Percentiles rank a stretch among this genome's conserved stretches.
phyloP scores from a whole-genome alignment of 1,140 invertebrate genomes.

The Drosophila miranda region DNA sequence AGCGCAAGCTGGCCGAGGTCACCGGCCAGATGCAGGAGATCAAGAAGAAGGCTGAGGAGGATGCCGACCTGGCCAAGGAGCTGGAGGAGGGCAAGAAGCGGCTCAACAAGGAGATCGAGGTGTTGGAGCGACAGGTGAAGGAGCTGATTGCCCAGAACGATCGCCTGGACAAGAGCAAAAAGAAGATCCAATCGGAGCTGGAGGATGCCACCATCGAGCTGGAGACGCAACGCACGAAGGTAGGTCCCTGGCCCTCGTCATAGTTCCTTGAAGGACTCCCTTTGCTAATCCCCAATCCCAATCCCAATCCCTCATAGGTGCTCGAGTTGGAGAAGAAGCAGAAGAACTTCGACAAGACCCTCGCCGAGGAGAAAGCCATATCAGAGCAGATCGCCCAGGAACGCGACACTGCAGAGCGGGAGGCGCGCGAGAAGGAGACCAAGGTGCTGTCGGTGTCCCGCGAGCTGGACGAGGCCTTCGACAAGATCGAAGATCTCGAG shows the following conservation, averaged over 20 bases:
- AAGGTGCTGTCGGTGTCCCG: slow-evolving; percentile 94
- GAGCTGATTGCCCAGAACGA: slow-evolving; percentile 95
- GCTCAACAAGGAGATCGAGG: slow-evolving; percentile 93
- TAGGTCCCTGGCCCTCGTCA: slow-evolving; percentile 21
- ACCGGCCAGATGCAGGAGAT: slow-evolving; percentile 91
- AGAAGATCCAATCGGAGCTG: slow-evolving; percentile 97
- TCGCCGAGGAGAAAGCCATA: slow-evolving; percentile 96
- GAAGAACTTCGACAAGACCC: slow-evolving; percentile 97
- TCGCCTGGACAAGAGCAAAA: slow-evolving; percentile 97
- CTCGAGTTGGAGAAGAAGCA: slow-evolving; percentile 98
- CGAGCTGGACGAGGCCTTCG: slow-evolving; percentile 94
- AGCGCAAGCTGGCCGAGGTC: slow-evolving; percentile 85
- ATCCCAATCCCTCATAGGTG: slow-evolving; percentile 82
- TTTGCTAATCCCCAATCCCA: neutral
- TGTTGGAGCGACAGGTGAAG: slow-evolving; percentile 91
- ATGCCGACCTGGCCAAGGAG: slow-evolving; percentile 90
- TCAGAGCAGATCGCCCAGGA: slow-evolving; percentile 93
- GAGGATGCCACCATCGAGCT: slow-evolving; percentile 95
- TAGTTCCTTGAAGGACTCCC: neutral
- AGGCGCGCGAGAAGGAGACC: slow-evolving; percentile 98
- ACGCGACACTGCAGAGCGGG: slow-evolving; percentile 95
- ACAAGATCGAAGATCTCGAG: slow-evolving; percentile 96
- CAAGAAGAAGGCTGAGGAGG: slow-evolving; percentile 97
- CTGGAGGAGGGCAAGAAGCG: slow-evolving; percentile 97
- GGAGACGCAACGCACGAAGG: slow-evolving; percentile 93